Conservation (phyloP, 2,797 vertebrate genomes). For the Pangasius krempfi region DNA sequence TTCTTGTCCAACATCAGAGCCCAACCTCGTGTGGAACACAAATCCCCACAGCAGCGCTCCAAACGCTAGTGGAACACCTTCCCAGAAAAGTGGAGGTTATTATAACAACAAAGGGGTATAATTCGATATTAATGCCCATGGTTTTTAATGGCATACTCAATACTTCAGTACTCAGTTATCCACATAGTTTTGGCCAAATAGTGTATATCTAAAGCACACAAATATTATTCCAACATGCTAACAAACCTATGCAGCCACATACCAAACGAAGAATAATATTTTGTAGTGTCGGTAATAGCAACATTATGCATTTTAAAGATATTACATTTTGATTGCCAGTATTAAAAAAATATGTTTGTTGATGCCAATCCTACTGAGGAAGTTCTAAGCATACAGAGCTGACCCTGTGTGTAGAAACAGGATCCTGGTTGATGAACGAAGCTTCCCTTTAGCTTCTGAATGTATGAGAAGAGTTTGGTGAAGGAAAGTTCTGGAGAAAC, state of each 20-base stretch:
- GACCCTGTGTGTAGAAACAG: neutral
- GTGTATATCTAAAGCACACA: neutral
- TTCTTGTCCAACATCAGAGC: neutral
- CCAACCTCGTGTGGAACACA: neutral
- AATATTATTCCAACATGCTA: neutral
- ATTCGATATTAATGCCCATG: neutral
- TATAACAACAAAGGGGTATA: neutral
- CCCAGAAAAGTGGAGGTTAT: neutral
- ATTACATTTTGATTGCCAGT: neutral
- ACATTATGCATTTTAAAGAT: neutral
- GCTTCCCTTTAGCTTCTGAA: neutral
- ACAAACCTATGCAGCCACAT: neutral
- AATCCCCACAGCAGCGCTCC: neutral
- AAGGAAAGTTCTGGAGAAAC: slow-evolving; percentile 28
- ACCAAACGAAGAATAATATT: neutral
- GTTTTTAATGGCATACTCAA: neutral
- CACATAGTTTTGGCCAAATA: neutral
- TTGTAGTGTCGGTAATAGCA: neutral
- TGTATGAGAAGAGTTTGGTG: slow-evolving; percentile 17
- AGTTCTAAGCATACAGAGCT: neutral
- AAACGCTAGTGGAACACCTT: neutral
- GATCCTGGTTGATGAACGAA: neutral
- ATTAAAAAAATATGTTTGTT: neutral
- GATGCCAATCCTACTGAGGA: neutral
- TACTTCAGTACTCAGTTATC: neutral